Conservation (phyloP, 1,140 invertebrate genomes). For the Tetramorium parvispinum region DNA sequence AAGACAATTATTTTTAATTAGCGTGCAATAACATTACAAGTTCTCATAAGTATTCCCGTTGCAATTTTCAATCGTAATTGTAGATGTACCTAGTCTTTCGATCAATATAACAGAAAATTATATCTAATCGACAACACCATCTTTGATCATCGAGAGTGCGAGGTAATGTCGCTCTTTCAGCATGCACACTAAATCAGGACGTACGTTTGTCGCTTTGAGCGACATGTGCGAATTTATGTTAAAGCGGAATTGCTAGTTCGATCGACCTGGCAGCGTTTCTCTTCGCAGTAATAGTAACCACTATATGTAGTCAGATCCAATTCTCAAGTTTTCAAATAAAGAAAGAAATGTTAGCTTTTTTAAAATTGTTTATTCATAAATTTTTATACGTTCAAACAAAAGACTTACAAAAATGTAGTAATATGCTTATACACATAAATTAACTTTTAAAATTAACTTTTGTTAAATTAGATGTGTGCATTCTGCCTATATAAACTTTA, state of each 20-base stretch:
- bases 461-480: background rate
- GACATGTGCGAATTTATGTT: constrained; percentile 50
- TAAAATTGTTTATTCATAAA: background rate
- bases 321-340: background rate
- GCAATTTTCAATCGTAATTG: background rate
- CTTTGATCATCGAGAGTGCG: constrained; percentile 33
- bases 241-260: constrained; percentile 28
- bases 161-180: constrained; percentile 34
- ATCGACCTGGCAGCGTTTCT: background rate
- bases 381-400: background rate
- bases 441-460: background rate
- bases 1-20: background rate
- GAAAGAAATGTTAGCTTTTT: background rate
- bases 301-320: constrained; percentile 11
- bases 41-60: background rate
- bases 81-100: background rate
- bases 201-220: constrained; percentile 38
- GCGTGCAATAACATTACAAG: background rate
- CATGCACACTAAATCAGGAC: constrained; percentile 25
- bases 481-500: background rate
- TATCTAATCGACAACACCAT: background rate
- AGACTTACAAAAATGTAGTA: background rate
- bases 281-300: background rate
- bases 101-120: background rate
- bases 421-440: background rate